Evolutionary conservation across 2,113 vertebrate species (phyloP).

Genomic region (Mormoops blainvillei): DNA sequence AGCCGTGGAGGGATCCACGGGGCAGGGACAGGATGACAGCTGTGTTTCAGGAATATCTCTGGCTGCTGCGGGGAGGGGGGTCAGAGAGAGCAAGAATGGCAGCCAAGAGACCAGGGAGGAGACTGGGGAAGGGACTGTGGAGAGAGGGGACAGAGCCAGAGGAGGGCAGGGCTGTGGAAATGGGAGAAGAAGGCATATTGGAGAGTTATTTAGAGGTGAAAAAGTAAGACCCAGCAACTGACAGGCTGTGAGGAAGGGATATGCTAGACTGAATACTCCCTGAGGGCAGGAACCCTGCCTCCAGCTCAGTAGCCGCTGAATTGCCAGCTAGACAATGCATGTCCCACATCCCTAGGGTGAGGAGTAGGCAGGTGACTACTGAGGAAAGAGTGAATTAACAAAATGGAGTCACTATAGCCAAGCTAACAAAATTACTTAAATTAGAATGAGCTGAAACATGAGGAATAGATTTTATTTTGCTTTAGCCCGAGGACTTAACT

Average conservation of each 20-base stretch:
- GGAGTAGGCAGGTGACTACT: background rate
- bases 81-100: background rate
- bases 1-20: background rate
- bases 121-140: background rate
- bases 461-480: background rate
- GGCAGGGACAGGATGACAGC: background rate
- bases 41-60: background rate
- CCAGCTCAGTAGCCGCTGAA: fast-evolving
- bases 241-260: background rate
- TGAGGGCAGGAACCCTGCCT: background rate
- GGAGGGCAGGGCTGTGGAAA: background rate
- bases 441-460: background rate
- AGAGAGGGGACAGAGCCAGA: background rate
- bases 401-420: background rate
- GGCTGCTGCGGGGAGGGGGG: background rate
- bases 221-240: background rate
- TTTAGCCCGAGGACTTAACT: background rate
- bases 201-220: background rate
- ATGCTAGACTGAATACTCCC: background rate
- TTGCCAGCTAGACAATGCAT: background rate
- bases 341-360: background rate
- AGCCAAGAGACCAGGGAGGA: background rate
- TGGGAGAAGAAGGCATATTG: background rate
- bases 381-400: background rate
- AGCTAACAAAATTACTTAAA: background rate